phyloP scores from a whole-genome alignment of 2,888 invertebrate species.

The Xestia rhomboidea region DNA sequence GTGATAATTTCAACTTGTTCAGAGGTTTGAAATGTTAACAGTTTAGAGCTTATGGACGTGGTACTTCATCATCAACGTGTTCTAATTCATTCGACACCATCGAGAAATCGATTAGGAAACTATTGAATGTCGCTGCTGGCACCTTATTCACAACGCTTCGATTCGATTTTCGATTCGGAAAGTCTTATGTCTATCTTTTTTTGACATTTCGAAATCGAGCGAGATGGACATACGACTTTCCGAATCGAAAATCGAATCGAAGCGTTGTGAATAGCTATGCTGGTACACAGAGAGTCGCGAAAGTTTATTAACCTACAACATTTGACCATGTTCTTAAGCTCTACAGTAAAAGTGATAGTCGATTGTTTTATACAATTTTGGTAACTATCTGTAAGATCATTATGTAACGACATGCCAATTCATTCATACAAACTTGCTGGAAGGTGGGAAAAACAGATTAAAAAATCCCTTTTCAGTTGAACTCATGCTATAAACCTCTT shows the following conservation, averaged over 20 bases:
- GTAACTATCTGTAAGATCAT: slow-evolving; percentile 25
- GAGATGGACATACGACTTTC: too few species aligned
- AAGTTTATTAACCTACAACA: background rate
- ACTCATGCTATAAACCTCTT: slow-evolving; percentile 49
- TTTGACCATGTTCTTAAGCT: slow-evolving; percentile 17
- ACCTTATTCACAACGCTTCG: too few species aligned
- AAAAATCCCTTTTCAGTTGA: slow-evolving; percentile 47
- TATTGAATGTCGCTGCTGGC: background rate
- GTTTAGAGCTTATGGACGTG: slow-evolving; percentile 12
- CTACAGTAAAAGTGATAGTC: background rate
- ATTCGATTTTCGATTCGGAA: too few species aligned
- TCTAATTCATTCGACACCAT: background rate
- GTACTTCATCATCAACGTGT: too few species aligned
- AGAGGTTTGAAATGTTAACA: background rate
- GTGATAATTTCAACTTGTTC: slow-evolving; percentile 8
- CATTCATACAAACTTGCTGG: slow-evolving; percentile 13
- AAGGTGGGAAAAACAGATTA: background rate
- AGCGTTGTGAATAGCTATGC: too few species aligned
- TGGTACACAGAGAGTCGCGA: background rate
- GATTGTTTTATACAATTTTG: slow-evolving; percentile 38
- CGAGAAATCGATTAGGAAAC: slow-evolving; percentile 6
- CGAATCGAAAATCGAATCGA: too few species aligned
- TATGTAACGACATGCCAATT: slow-evolving; percentile 37
- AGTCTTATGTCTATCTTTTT: too few species aligned
- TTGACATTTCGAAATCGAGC: too few species aligned